Evolutionary conservation across 2,797 vertebrate species (phyloP).

Genomic region (Coracias cyanogaster): DNA sequence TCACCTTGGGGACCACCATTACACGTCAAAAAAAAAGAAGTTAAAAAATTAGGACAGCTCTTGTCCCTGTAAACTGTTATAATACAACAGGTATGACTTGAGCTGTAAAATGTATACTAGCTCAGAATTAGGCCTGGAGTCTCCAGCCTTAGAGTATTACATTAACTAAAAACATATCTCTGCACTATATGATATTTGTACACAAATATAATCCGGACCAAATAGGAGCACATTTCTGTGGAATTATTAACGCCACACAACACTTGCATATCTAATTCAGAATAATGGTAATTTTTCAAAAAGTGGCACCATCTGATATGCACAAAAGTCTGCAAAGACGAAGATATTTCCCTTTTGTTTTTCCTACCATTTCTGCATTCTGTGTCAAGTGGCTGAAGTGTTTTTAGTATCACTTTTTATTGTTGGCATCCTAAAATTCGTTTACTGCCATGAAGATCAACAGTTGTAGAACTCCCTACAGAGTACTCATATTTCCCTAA

Average conservation of each 20-base stretch:
- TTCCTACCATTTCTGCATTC: background rate
- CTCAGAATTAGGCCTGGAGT: background rate
- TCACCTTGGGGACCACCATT: background rate
- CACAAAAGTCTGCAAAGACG: background rate
- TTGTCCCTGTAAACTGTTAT: background rate
- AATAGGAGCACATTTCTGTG: background rate
- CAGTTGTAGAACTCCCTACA: background rate
- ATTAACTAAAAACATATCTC: background rate
- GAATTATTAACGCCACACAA: background rate
- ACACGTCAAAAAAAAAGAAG: background rate
- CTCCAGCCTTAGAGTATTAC: background rate
- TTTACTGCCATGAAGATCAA: background rate
- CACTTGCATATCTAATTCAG: background rate
- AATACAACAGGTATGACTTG: background rate
- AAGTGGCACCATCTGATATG: background rate
- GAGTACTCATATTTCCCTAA: background rate
- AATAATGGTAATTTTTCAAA: background rate
- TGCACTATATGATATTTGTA: fast-evolving
- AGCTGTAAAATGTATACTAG: background rate
- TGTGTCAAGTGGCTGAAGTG: background rate
- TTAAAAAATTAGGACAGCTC: background rate
- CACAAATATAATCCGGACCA: background rate
- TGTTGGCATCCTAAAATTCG: background rate
- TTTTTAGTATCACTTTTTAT: background rate
- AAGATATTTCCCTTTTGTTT: background rate